A percentile compares a stretch with the other conserved stretches of the same genome.
Evolutionary conservation across 2,113 vertebrate genomes (phyloP).

Genomic region (Hylia prasina): DNA sequence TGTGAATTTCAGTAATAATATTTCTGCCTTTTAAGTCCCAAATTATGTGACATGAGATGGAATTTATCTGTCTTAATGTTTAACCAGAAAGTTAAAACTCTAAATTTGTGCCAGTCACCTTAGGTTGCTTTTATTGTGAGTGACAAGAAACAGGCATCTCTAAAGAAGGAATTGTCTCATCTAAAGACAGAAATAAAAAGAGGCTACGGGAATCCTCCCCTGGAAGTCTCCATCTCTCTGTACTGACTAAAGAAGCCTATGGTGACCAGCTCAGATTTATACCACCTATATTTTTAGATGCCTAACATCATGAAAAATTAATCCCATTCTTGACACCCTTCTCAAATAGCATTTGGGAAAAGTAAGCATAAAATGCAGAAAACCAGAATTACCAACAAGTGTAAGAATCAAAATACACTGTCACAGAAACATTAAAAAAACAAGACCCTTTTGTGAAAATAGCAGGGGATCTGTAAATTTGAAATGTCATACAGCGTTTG

Average conservation of each 20-base stretch:
- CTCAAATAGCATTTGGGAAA: background rate
- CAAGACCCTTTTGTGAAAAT: slow-evolving; percentile 3
- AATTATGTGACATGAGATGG: background rate
- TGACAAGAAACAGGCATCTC: slow-evolving; percentile 15
- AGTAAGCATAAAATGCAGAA: background rate
- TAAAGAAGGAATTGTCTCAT: background rate
- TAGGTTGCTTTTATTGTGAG: background rate
- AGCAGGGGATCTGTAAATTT: slow-evolving; percentile 15
- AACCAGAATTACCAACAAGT: background rate
- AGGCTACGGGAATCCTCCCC: background rate
- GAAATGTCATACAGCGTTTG: slow-evolving; percentile 15
- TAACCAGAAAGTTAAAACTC: background rate
- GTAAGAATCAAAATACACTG: background rate
- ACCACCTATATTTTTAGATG: background rate
- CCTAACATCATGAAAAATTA: background rate
- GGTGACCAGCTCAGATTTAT: background rate
- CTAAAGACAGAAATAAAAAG: background rate
- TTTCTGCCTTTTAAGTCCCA: background rate
- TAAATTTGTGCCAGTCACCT: background rate
- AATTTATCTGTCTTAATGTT: background rate
- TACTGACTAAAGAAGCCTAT: background rate
- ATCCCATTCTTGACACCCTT: background rate
- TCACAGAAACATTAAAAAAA: background rate
- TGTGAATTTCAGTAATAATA: background rate
- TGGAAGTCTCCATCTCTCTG: background rate